These are phyloP conservation scores for Melanostoma mellinum DNA, from an alignment of 2,888 invertebrate genomes.

Conservation along the genomic window DNA sequence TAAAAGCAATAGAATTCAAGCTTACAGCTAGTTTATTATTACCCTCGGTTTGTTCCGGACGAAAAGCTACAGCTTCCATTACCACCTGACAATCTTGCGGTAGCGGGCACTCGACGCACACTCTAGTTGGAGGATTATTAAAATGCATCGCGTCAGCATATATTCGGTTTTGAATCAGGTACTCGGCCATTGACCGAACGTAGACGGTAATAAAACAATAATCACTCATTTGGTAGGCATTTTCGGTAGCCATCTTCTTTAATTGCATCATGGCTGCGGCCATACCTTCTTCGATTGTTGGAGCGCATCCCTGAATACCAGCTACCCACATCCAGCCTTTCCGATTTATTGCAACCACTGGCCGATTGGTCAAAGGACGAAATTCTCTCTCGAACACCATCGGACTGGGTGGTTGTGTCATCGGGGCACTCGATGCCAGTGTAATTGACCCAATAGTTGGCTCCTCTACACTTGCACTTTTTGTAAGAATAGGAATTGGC, in stretches of 20 bases:
- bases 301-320: constrained; percentile 88
- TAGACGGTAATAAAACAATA: constrained; percentile 92
- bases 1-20: constrained; percentile 57
- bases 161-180: constrained; percentile 88
- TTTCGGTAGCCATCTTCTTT: constrained; percentile 82
- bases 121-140: constrained; percentile 92
- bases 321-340: constrained; percentile 94
- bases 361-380: constrained; percentile 85
- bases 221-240: constrained; percentile 84
- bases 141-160: constrained; percentile 89
- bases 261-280: constrained; percentile 89
- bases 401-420: constrained; percentile 81
- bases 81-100: constrained; percentile 88
- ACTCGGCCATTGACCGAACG: constrained; percentile 91
- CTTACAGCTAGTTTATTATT: constrained; percentile 57
- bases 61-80: constrained; percentile 88
- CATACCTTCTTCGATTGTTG: constrained; percentile 86
- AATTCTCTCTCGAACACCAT: constrained; percentile 84
- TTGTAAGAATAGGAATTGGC: constrained; percentile 81
- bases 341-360: constrained; percentile 86
- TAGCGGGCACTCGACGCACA: constrained; percentile 92
- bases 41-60: constrained; percentile 72
- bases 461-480: constrained; percentile 82
- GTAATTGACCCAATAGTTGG: constrained; percentile 73
- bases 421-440: constrained; percentile 53